Conservation (phyloP, 2,888 invertebrate genomes). For the Ornithoptera alexandrae region DNA sequence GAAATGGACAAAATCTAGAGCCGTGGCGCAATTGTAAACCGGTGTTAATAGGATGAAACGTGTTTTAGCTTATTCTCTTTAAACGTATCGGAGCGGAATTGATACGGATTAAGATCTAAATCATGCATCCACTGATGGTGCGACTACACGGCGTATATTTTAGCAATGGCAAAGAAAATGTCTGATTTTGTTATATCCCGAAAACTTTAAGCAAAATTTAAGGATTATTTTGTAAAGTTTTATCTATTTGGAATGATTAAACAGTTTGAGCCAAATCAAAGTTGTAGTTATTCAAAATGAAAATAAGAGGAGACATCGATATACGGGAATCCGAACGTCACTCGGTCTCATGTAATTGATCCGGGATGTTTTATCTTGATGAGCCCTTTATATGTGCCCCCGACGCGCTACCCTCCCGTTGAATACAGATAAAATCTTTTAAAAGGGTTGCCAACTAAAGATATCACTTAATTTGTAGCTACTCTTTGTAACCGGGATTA, state of each 20-base stretch:
- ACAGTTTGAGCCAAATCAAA: constrained; percentile 27
- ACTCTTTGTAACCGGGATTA: constrained; percentile 72
- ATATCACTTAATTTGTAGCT: constrained; percentile 79
- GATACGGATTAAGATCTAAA: constrained; percentile 47
- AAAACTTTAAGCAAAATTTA: no score
- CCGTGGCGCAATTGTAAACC: constrained; percentile 51
- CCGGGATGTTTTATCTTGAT: constrained; percentile 77
- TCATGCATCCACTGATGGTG: constrained; percentile 29
- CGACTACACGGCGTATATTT: constrained; percentile 3
- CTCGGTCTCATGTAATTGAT: constrained; percentile 75
- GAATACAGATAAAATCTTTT: constrained; percentile 73
- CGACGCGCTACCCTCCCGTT: constrained; percentile 71
- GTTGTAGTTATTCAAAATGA: constrained; percentile 32
- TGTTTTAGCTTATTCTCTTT: constrained; percentile 42
- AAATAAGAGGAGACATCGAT: constrained; percentile 56
- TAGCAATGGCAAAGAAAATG: not conserved
- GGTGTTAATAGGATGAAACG: constrained; percentile 50
- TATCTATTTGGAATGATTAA: constrained; percentile 18
- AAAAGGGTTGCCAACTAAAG: constrained; percentile 79
- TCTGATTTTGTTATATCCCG: not conserved
- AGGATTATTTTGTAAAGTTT: not conserved
- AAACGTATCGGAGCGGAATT: constrained; percentile 45
- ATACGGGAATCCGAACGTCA: constrained; percentile 70
- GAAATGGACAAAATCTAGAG: constrained; percentile 57
- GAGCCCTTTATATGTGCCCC: constrained; percentile 73